Evolutionary conservation across 2,888 invertebrate genomes (phyloP).

Genomic region (Nezara viridula): DNA sequence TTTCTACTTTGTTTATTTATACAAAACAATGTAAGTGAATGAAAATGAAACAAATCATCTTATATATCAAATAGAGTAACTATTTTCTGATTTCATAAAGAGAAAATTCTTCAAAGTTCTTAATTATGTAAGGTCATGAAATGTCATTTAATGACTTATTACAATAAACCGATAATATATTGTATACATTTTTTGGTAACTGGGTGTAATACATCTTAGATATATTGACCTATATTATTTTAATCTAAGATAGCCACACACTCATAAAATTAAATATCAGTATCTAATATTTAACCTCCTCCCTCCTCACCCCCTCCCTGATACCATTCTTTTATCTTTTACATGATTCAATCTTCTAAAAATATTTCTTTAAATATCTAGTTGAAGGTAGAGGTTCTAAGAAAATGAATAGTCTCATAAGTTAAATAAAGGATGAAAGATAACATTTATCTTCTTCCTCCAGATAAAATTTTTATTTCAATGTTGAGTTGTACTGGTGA

Average conservation of each 20-base stretch:
- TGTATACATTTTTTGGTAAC: no score
- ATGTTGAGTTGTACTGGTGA: neutral
- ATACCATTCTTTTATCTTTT: neutral
- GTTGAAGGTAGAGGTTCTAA: neutral
- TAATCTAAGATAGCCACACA: neutral
- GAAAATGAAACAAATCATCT: no score
- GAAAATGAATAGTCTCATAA: neutral
- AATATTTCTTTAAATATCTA: neutral
- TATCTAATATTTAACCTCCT: no score
- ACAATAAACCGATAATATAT: no score
- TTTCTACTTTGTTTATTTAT: no score
- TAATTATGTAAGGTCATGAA: no score
- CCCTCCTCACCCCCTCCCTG: neutral
- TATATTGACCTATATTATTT: neutral
- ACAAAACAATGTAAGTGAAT: no score
- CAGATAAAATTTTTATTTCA: neutral
- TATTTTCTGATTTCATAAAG: no score
- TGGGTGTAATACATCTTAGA: no score
- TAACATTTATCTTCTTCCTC: neutral
- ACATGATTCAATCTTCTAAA: neutral
- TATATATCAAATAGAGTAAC: no score
- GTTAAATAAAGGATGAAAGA: neutral
- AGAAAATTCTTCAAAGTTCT: no score
- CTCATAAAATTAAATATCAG: neutral
- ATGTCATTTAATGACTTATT: no score